Percentiles rank a stretch among this genome's conserved stretches.
phyloP scores from a whole-genome alignment of 2,888 invertebrate genomes.

The Polyommatus iphigenia region DNA sequence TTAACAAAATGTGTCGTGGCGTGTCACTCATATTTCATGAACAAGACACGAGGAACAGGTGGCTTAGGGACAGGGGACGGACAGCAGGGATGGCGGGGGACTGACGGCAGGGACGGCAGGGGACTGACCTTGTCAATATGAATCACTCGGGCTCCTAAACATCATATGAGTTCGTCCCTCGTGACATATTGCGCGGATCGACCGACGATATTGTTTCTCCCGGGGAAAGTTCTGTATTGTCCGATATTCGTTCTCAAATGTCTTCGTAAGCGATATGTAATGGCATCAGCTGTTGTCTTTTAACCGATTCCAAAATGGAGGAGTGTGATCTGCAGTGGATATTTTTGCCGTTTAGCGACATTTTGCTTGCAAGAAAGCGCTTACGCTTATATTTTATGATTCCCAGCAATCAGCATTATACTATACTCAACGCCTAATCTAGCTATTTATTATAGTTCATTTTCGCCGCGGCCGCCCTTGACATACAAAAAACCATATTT shows the following conservation, averaged over 20 bases:
- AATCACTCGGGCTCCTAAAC: conserved; percentile 5
- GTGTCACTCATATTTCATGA: neutral
- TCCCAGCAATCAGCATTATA: too few species aligned
- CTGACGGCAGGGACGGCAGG: neutral
- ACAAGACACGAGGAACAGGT: conserved; percentile 9
- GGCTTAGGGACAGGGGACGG: conserved; percentile 3
- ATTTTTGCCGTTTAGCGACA: too few species aligned
- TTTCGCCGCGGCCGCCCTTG: too few species aligned
- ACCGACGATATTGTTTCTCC: neutral
- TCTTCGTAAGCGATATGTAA: conserved; percentile 9
- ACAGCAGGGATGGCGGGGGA: neutral
- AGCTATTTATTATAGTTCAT: too few species aligned
- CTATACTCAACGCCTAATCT: too few species aligned
- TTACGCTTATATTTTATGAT: too few species aligned
- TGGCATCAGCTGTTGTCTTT: conserved; percentile 6
- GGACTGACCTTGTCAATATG: conserved; percentile 10
- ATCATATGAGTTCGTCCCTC: neutral
- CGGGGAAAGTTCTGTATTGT: conserved; percentile 1
- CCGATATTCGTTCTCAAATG: neutral
- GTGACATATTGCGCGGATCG: neutral
- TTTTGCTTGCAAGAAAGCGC: too few species aligned
- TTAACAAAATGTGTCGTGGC: neutral
- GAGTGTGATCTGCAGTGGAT: too few species aligned
- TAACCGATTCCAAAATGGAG: neutral
- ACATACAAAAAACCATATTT: too few species aligned